Percentiles rank a stretch among this genome's conserved stretches.
These are phyloP conservation scores for Crotalus helleri DNA, from an alignment of 2,113 vertebrate species.

Conservation along the genomic window DNA sequence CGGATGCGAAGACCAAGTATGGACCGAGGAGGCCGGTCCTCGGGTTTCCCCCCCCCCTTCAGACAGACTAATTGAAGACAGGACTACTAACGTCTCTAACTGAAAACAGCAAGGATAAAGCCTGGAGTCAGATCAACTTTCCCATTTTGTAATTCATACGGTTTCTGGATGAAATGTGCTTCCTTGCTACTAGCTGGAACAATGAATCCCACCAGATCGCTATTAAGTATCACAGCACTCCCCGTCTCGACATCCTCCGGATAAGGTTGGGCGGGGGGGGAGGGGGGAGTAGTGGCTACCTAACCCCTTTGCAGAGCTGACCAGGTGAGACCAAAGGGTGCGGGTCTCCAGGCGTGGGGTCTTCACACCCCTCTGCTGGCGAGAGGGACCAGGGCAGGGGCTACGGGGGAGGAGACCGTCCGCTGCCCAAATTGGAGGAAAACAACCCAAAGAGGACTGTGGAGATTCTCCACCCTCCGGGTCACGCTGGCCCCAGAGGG, in stretches of 20 bases:
- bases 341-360: background rate
- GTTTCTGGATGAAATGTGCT: background rate
- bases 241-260: background rate
- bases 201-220: background rate
- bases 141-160: background rate
- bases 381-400: background rate
- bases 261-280: background rate
- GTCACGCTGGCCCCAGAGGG: no score
- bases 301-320: background rate
- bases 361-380: background rate
- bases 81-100: background rate
- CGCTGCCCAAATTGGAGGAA: background rate
- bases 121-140: background rate
- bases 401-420: background rate
- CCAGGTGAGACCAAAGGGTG: background rate
- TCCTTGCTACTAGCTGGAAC: background rate
- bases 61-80: background rate
- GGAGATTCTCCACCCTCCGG: background rate
- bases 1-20: background rate
- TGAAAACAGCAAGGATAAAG: background rate
- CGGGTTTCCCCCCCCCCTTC: background rate
- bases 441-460: background rate
- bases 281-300: background rate
- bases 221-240: background rate
- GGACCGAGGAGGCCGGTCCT: background rate